phyloP scores from a whole-genome alignment of 2,113 vertebrate species.

The Microcebus griseorufus region DNA sequence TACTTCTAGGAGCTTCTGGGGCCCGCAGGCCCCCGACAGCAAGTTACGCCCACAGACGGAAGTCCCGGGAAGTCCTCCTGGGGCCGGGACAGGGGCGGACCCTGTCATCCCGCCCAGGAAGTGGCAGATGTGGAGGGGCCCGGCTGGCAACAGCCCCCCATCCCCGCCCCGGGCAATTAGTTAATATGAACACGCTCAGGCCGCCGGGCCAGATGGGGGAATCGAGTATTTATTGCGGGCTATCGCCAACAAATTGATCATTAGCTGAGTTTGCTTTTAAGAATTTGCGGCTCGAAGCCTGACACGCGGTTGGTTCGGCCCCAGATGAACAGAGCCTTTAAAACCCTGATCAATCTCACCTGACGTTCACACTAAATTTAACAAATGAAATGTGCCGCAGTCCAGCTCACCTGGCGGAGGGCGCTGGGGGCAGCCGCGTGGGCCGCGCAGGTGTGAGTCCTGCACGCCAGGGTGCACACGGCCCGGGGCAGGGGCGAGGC shows the following conservation, averaged over 20 bases:
- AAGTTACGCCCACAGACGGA: too few relatives aligned
- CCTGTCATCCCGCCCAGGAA: not conserved
- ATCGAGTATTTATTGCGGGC: not conserved
- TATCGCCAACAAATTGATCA: not conserved
- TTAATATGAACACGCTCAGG: not conserved
- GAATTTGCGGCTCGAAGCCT: not conserved
- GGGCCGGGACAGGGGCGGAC: not conserved
- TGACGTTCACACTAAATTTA: constrained; percentile 22
- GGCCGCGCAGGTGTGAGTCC: not conserved
- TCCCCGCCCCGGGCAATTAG: not conserved
- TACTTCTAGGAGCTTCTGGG: not conserved
- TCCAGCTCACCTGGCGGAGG: rapidly evolving
- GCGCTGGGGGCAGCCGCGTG: too few relatives aligned
- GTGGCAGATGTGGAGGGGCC: not conserved
- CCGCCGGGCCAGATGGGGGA: not conserved
- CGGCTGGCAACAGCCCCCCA: not conserved
- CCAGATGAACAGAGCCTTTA: not conserved
- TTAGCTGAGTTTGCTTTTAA: not conserved
- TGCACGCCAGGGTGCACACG: rapidly evolving
- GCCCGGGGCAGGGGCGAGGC: too few relatives aligned
- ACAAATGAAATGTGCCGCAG: not conserved
- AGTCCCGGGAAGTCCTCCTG: not conserved
- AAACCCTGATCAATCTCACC: not conserved
- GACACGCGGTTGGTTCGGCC: not conserved
- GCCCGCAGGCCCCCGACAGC: too few relatives aligned